Conservation (phyloP, 2,113 vertebrate genomes). For the Hippocampus comes region DNA sequence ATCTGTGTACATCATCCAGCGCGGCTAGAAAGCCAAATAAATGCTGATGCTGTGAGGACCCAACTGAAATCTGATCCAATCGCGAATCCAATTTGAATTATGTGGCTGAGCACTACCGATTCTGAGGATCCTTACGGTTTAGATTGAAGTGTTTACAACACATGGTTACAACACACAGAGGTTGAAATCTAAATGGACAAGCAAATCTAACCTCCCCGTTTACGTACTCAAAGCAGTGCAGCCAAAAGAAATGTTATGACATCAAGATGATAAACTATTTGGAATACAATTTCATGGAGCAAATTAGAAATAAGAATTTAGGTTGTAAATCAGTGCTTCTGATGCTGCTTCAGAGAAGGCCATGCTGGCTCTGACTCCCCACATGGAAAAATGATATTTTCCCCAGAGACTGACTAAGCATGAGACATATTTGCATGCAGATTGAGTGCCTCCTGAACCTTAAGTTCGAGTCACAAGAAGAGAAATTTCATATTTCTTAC, state of each 20-base stretch:
- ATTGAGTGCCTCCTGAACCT: too few species aligned
- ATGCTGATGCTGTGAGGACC: neutral
- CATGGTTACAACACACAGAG: neutral
- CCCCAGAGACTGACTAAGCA: neutral
- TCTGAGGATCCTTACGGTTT: too few species aligned
- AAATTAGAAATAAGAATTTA: neutral
- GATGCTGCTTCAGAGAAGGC: neutral
- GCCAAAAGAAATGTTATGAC: neutral
- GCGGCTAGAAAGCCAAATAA: neutral
- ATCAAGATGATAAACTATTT: neutral
- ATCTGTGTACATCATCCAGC: neutral
- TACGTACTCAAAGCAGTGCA: neutral
- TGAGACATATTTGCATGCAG: neutral
- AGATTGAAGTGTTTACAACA: too few species aligned
- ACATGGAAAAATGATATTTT: neutral
- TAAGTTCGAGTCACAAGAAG: neutral
- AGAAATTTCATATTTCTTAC: constrained; percentile 67
- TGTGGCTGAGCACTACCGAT: neutral
- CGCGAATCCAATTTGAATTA: neutral
- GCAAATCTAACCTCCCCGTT: neutral
- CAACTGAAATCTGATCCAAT: neutral
- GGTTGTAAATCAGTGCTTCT: neutral
- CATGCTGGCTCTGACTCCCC: neutral
- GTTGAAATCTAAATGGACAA: neutral
- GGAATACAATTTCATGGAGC: neutral